Conservation (phyloP, 2,113 vertebrate genomes). For the Galbula dea region DNA sequence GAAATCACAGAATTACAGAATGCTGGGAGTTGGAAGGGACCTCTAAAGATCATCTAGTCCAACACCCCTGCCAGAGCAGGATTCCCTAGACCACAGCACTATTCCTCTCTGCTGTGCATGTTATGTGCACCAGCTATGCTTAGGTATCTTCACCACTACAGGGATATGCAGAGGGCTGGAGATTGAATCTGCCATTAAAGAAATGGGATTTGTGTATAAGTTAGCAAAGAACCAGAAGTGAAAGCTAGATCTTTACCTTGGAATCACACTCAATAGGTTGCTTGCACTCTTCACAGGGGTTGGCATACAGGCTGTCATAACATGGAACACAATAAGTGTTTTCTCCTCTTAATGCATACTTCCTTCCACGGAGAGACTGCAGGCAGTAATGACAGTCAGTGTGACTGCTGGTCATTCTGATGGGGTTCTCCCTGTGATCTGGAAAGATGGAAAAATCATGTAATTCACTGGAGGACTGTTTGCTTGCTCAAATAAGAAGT, state of each 20-base stretch:
- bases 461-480: not conserved
- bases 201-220: not conserved
- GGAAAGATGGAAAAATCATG: not conserved
- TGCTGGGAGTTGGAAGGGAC: no score
- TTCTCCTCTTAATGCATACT: slow-evolving; percentile 86
- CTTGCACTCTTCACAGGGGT: slow-evolving; percentile 87
- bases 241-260: slow-evolving; percentile 78
- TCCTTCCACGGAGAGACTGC: slow-evolving; percentile 87
- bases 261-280: slow-evolving; percentile 82
- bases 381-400: slow-evolving; percentile 91
- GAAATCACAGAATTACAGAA: no score
- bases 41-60: no score
- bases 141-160: not conserved
- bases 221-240: not conserved
- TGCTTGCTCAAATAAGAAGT: not conserved
- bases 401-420: slow-evolving; percentile 77
- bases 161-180: not conserved
- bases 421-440: not conserved
- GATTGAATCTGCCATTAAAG: not conserved
- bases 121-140: rapidly evolving
- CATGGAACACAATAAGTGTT: slow-evolving; percentile 87
- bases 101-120: not conserved
- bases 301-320: slow-evolving; percentile 87
- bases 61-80: no score
- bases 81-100: no score